A percentile compares a stretch with the other conserved stretches of the same genome.
phyloP scores from a whole-genome alignment of 2,797 vertebrate genomes.

The Florisuga fusca region DNA sequence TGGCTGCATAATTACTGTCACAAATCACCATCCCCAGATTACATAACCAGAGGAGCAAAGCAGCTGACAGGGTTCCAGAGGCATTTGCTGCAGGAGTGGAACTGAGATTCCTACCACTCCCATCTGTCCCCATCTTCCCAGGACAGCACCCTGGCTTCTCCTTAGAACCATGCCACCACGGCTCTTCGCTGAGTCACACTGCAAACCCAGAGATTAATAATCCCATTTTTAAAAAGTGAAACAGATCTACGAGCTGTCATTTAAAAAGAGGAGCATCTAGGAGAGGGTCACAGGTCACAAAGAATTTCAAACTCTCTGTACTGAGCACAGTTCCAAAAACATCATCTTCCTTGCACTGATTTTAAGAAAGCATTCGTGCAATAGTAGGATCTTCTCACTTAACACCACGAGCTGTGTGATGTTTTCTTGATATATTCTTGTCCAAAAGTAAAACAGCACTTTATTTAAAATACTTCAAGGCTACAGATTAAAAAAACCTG shows the following conservation, averaged over 20 bases:
- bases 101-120: not conserved
- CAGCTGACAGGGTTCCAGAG: not conserved
- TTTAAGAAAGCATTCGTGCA: not conserved
- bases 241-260: not conserved
- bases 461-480: not conserved
- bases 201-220: not conserved
- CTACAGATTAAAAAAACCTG: not conserved
- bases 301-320: not conserved
- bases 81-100: not conserved
- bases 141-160: not conserved
- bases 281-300: not conserved
- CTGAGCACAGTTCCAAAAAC: not conserved
- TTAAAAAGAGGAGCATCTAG: not conserved
- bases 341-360: not conserved
- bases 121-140: not conserved
- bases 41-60: not conserved
- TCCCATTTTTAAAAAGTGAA: not conserved
- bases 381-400: not conserved
- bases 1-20: not conserved
- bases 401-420: rapidly evolving
- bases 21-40: not conserved
- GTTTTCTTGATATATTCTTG: not conserved
- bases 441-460: not conserved
- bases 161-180: not conserved
- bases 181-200: not conserved